Conservation (phyloP, 2,888 invertebrate genomes). For the Cenopis cana region DNA sequence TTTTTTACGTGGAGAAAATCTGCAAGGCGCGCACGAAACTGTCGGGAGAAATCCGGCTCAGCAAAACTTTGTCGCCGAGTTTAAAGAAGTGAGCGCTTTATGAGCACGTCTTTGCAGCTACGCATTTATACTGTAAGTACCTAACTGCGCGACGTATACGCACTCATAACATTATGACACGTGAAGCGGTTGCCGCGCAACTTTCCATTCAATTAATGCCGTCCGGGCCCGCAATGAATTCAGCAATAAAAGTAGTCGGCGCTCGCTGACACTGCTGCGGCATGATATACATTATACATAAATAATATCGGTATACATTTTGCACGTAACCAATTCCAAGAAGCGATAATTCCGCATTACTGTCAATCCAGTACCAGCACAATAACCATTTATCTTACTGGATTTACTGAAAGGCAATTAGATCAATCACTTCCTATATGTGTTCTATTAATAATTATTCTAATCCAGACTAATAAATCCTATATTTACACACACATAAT, state of each 20-base stretch:
- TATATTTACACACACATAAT: too few species aligned
- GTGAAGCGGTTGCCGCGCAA: conserved; percentile 2
- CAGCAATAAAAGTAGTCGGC: conserved; percentile 10
- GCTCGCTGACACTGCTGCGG: neutral
- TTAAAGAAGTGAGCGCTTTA: neutral
- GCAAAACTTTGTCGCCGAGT: neutral
- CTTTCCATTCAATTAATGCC: conserved; percentile 22
- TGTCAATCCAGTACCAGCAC: neutral
- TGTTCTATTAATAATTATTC: too few species aligned
- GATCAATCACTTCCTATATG: neutral
- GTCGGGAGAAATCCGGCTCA: neutral
- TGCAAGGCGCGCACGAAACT: neutral
- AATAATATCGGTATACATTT: neutral
- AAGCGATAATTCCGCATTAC: neutral
- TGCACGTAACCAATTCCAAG: neutral
- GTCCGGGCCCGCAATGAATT: neutral
- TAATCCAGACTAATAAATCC: too few species aligned
- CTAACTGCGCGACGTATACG: neutral
- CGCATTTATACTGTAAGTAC: neutral
- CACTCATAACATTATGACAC: conserved; percentile 15
- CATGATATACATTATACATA: neutral
- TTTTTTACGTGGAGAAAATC: too few species aligned
- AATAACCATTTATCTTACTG: neutral
- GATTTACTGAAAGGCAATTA: neutral
- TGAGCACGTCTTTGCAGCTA: neutral